phyloP scores from a whole-genome alignment of 2,888 invertebrate species.

The Leucophenga montana region DNA sequence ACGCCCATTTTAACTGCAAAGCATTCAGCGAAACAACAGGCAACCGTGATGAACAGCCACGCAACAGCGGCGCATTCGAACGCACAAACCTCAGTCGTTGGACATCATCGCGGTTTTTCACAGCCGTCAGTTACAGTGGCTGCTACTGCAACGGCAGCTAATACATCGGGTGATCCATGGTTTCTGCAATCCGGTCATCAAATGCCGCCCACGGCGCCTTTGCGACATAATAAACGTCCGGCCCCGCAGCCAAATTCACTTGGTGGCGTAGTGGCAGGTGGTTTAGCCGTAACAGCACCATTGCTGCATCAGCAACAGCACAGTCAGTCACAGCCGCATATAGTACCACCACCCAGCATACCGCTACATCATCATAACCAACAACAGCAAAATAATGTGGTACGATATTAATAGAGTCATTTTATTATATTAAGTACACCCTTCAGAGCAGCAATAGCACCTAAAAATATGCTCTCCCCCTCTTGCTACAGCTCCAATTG shows the following conservation, averaged over 20 bases:
- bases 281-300: slow-evolving; percentile 42
- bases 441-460: too few species aligned
- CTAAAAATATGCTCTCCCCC: too few species aligned
- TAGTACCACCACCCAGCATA: slow-evolving; percentile 70
- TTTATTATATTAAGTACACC: too few species aligned
- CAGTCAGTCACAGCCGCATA: slow-evolving; percentile 72
- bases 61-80: slow-evolving; percentile 71
- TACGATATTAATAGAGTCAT: too few species aligned
- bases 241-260: slow-evolving; percentile 71
- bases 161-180: slow-evolving; percentile 73
- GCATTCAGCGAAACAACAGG: slow-evolving; percentile 14
- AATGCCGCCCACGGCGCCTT: slow-evolving; percentile 74
- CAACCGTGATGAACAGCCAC: slow-evolving; percentile 73
- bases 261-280: slow-evolving; percentile 44
- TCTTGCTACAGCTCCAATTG: too few species aligned
- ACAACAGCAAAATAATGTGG: slow-evolving; percentile 61
- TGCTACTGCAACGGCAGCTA: slow-evolving; percentile 53
- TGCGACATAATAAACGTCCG: slow-evolving; percentile 74
- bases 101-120: slow-evolving; percentile 74
- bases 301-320: slow-evolving; percentile 70
- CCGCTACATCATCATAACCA: slow-evolving; percentile 69
- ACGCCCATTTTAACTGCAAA: slow-evolving; percentile 32
- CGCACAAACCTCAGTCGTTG: slow-evolving; percentile 73
- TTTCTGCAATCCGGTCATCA: slow-evolving; percentile 74
- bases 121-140: slow-evolving; percentile 70